Base-by-base conservation (phyloP, 2,113 vertebrate species). In the Nipponia nippon region DNA sequence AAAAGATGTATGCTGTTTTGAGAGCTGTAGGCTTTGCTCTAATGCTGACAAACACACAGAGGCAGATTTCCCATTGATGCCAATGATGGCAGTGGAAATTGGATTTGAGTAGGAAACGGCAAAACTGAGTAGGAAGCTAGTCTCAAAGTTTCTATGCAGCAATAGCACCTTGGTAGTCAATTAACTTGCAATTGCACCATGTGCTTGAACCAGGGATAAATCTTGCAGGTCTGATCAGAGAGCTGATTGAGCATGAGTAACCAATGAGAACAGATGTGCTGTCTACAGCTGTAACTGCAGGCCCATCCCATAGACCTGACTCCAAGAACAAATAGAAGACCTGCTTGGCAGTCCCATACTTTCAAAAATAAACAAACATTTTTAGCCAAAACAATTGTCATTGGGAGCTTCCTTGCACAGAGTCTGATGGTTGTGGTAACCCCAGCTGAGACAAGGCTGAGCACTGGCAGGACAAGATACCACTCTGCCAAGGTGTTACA, bases 401-500 rank as follows among this genome's bases (percentile, higher is more conserved):
- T 38, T n/a, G 32, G 34, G 26, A 75, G 3, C 30, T 70, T 61
- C n/a, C 36, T 59, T 20, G 23, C 22, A 3, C 21, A 36, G 65
- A n/a, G 27, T 29, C 34, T 67, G 23, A 40, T 23, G 30, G 66
- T 25, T 66, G 61, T 34, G 12, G 14, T 36, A 67, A 46, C 5
- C 42, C 47, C 76, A 34, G 11, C 14, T 63, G 47, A 34, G 52
- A 34, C 47, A 30, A 23, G 29, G 32, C 36, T 46, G 42, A 59
- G n/a, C 32, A 25, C 42, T 11, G 27, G 36, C 42, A 58, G 25
- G 58, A 40, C 27, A 49, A 36, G 55, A 50, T 6, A 32, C 18
- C 18, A 2, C 40, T 47, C 34, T 55, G 26, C 30, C 55, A 38
- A 11, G 5, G 15, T 27, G 19, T 44, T 34, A 38, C 0, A 1